phyloP scores from a whole-genome alignment of 2,797 vertebrate species.

The Phoebastria nigripes region DNA sequence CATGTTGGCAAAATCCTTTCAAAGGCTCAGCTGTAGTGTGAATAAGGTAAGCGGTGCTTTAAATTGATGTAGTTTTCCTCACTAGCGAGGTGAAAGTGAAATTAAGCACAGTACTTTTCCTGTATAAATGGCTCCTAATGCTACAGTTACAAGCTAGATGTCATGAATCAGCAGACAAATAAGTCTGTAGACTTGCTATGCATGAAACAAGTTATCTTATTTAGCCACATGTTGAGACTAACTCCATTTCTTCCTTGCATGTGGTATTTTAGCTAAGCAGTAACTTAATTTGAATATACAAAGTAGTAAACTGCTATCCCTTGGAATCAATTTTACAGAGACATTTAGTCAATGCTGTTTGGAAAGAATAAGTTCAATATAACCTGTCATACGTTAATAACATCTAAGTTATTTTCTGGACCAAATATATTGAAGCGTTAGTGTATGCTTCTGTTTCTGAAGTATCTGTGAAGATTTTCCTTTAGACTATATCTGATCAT shows the following conservation, averaged over 20 bases:
- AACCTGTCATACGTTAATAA: slow-evolving; percentile 20
- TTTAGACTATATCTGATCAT: neutral
- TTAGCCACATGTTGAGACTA: slow-evolving; percentile 5
- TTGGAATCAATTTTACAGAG: slow-evolving; percentile 31
- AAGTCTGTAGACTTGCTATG: neutral
- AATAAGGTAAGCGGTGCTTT: neutral
- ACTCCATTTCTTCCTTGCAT: neutral
- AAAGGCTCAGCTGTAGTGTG: neutral
- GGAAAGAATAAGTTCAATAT: slow-evolving; percentile 24
- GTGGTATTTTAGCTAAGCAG: slow-evolving; percentile 25
- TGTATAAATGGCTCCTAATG: neutral
- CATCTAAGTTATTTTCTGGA: slow-evolving; percentile 1
- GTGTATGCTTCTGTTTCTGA: neutral
- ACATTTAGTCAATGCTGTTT: slow-evolving; percentile 30
- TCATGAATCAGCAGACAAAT: neutral
- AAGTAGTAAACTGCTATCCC: slow-evolving; percentile 27
- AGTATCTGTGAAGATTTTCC: neutral
- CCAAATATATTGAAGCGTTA: neutral
- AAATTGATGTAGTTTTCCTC: neutral
- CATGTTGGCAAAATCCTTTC: neutral
- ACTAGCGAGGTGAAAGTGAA: neutral
- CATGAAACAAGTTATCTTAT: slow-evolving; percentile 10
- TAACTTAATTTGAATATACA: slow-evolving; percentile 53
- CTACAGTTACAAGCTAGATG: neutral
- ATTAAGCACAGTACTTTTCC: neutral